Conservation (phyloP, 2,797 vertebrate genomes). For the Harpagifer antarcticus region DNA sequence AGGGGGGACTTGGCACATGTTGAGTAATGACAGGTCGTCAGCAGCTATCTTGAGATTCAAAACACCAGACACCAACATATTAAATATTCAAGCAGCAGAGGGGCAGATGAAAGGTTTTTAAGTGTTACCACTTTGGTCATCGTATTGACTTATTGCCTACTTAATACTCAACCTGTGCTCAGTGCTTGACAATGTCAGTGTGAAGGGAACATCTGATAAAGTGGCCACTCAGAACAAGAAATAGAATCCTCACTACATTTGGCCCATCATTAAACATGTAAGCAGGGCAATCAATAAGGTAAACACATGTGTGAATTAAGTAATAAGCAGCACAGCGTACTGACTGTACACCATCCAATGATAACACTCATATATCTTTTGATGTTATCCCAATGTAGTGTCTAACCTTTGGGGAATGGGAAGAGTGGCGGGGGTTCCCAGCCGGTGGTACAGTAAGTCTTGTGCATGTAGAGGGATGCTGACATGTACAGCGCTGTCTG, state of each 20-base stretch:
- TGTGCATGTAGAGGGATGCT: conserved; percentile 33
- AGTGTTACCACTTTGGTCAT: conserved; percentile 68
- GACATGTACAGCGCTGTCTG: conserved; percentile 55
- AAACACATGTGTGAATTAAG: conserved; percentile 60
- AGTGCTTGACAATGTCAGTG: conserved; percentile 55
- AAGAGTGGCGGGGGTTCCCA: not conserved
- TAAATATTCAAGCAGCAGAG: conserved; percentile 70
- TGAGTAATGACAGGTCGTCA: conserved; percentile 69
- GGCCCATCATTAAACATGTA: conserved; percentile 51
- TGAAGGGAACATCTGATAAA: conserved; percentile 61
- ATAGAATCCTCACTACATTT: conserved; percentile 57
- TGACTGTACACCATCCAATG: conserved; percentile 24
- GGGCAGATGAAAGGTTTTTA: conserved; percentile 59
- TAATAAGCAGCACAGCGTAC: conserved; percentile 38
- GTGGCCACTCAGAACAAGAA: conserved; percentile 51
- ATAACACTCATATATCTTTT: conserved; percentile 41
- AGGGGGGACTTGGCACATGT: conserved; percentile 59
- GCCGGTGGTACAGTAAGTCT: conserved; percentile 7
- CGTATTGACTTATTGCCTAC: conserved; percentile 66
- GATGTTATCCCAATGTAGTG: conserved; percentile 30
- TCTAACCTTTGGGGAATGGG: conserved; percentile 32
- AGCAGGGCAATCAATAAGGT: conserved; percentile 57
- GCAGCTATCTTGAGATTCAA: conserved; percentile 64
- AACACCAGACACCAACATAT: conserved; percentile 67
- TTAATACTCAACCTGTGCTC: conserved; percentile 43